Evolutionary conservation across 1,140 invertebrate species (phyloP).

Genomic region (Drosophila nigromelanica): DNA sequence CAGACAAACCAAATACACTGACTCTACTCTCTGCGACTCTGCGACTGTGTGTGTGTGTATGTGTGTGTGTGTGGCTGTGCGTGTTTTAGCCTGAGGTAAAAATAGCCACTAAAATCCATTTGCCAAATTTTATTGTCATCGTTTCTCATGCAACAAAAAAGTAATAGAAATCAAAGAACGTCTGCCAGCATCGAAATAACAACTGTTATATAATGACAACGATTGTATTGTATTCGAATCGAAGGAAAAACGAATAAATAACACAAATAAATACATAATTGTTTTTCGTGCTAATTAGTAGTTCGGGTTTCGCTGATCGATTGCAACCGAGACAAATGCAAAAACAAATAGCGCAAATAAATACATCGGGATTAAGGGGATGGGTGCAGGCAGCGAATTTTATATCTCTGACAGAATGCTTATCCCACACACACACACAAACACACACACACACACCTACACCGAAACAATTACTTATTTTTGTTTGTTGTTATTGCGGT

Average conservation of each 20-base stretch:
- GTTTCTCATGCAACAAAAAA: constrained; percentile 18
- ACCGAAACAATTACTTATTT: constrained; percentile 8
- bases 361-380: not conserved
- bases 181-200: not conserved
- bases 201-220: constrained; percentile 17
- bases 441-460: too few relatives aligned
- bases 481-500: constrained; percentile 20
- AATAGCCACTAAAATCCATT: constrained; percentile 65
- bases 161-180: not conserved
- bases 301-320: not conserved
- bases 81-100: constrained; percentile 49
- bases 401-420: not conserved
- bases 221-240: not conserved
- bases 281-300: not conserved
- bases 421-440: not conserved
- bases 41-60: too few relatives aligned
- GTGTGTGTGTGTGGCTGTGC: too few relatives aligned
- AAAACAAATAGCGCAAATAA: not conserved
- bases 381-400: not conserved
- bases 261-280: constrained; percentile 9
- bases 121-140: constrained; percentile 65
- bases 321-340: not conserved
- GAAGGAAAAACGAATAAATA: not conserved
- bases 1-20: constrained; percentile 5
- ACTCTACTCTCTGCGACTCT: constrained; percentile 2